Evolutionary conservation across 2,797 vertebrate genomes (phyloP), one percentile per base, ranked within the genome.

Genomic region (Amniataba percoides): DNA sequence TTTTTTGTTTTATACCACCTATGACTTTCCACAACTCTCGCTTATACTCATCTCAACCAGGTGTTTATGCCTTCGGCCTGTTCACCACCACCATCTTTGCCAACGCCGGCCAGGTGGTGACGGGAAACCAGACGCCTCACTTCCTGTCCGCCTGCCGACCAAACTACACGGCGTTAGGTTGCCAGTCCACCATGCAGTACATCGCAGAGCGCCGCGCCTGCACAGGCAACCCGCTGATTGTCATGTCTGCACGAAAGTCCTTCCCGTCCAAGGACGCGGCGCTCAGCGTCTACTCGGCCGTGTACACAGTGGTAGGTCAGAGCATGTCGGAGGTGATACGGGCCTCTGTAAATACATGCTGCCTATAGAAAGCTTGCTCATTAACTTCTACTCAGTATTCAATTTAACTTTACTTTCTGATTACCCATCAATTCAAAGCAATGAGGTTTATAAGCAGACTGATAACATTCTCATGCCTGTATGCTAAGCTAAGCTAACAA

Each of bases 211-310:
- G 93, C 40, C 95, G 78, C 42, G 97, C 93, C 86, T 97, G 86
- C 90, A 96, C 95, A 0, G 97, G 96, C 18, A 97, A 96, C 93
- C 97, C 96, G 6, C 93, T 93, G 68, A 62, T 95, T 7, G 95
- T 98, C 81, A 88, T 91, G 19, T 95, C 96, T 0, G 97, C 97
- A 0, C 95, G 97, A 9, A 96, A 96, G 71, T 97, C 97, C 65
- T 98, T 98, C 86, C 97, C 97, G 1, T 98, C 96, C 62, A 97
- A 97, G 91, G 97, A 97, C 1, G 94, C 96, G 0, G 97, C 97
- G 0, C 95, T 98, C 79, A 96, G 96, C n/a, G 91, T 96, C 64
- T 98, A 96, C 67, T 95, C 96, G 0, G 97, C 97, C 0, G 92
- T 96, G 71, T 98, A 97, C 85, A 97, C 96, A 2, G 96, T 96